Base-by-base conservation (phyloP, 2,797 vertebrate genomes). In the Silurus lanzhouensis region DNA sequence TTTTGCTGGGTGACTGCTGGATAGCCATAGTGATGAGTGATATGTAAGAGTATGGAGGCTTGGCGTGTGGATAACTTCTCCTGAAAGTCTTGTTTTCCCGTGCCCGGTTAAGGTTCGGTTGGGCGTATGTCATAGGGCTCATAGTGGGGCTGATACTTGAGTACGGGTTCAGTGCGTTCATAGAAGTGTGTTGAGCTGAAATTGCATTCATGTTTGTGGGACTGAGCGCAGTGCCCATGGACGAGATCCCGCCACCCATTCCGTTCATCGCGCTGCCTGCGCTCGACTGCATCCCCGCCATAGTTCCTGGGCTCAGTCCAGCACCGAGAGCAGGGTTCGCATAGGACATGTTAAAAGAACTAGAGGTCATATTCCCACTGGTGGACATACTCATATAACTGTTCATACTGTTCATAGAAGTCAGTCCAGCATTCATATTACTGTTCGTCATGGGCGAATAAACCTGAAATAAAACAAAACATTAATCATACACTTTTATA, bases 1-100 rank as follows among this genome's bases (percentile, higher is more conserved):
- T 99, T 93, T 99, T 99, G 93, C 94, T 97, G 84, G 97, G 97
- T 0, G 98, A 94, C 93, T 99, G 98, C 92, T 99, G 98, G 89
- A 99, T 99, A 60, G 98, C 98, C 98, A 99, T 99, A 83, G 98
- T 99, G 91, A 99, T 99, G 70, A 99, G 96, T 0, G 98, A 99
- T 90, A 99, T 99, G 94, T 99, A 99, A 3, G 97, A 98, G 87
- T 99, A 99, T 14, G 98, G 98, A 0, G 98, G 98, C 85, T 99
- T 99, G 91, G 98, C 98, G 1, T 99, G 98, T 0, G 98, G 97
- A 90, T 98, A 99, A 92, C 96, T 98, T 90, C 98, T 94, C 90
- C 98, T 94, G 93, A 98, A 97, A 0, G 96, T 94, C 91, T 99
- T 99, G 91, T 94, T 95, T 57, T 98, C 97, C 1, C 96, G 93